phyloP scores from a whole-genome alignment of 1,140 invertebrate species.

The Lamellibrachia luymesi region DNA sequence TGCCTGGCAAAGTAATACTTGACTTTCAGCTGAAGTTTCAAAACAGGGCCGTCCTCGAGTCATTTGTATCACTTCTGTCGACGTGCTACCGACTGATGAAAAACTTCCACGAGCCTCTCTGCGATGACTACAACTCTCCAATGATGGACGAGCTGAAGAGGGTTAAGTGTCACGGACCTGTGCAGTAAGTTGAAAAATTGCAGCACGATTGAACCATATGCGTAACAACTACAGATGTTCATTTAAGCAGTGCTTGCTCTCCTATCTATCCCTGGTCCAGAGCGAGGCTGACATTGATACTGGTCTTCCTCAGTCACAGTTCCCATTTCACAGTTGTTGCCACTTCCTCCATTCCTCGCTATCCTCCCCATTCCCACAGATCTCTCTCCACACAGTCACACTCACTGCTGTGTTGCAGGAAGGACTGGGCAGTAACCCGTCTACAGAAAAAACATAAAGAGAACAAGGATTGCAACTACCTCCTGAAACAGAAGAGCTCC shows the following conservation, averaged over 20 bases:
- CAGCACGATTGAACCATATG: too few species aligned
- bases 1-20: neutral
- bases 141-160: conserved; percentile 4
- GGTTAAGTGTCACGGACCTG: conserved; percentile 22
- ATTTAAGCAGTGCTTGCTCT: too few species aligned
- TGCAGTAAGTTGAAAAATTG: conserved; percentile 11
- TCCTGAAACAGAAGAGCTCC: conserved; percentile 14
- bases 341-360: too few species aligned
- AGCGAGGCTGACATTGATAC: too few species aligned
- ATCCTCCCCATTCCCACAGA: too few species aligned
- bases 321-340: too few species aligned
- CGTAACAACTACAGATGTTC: too few species aligned
- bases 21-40: neutral
- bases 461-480: conserved; percentile 15
- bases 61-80: conserved; percentile 18
- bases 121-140: conserved; percentile 15
- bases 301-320: too few species aligned
- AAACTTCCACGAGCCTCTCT: conserved; percentile 17
- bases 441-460: neutral
- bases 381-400: too few species aligned
- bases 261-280: too few species aligned
- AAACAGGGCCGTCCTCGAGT: neutral
- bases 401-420: neutral
- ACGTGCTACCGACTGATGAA: conserved; percentile 16
- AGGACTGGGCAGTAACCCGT: conserved; percentile 11